Percentiles rank a stretch among this genome's conserved stretches.
These are phyloP conservation scores for Dicyrtoma fusca DNA, from an alignment of 2,888 invertebrate species.

Conservation along the genomic window DNA sequence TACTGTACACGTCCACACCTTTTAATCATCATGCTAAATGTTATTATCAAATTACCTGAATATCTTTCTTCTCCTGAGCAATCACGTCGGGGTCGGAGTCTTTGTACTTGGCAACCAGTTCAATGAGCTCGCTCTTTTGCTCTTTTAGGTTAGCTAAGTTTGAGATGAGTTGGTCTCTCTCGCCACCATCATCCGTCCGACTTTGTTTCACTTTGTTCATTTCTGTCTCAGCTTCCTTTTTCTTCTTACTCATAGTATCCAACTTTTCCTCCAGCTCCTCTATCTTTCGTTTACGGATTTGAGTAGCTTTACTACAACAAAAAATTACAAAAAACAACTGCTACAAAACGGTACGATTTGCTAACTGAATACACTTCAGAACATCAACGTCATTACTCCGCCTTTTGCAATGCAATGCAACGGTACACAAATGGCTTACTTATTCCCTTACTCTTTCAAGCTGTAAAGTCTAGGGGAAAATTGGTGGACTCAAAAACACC, in stretches of 20 bases:
- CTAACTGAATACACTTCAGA: no score
- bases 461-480: no score
- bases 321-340: no score
- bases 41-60: constrained; percentile 64
- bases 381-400: no score
- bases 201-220: constrained; percentile 57
- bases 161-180: constrained; percentile 64
- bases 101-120: constrained; percentile 69
- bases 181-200: constrained; percentile 62
- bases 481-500: no score
- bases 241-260: constrained; percentile 54
- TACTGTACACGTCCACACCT: no score
- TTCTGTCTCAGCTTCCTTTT: constrained; percentile 55
- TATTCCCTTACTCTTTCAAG: no score
- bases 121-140: constrained; percentile 64
- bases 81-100: constrained; percentile 78
- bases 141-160: constrained; percentile 65
- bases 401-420: no score
- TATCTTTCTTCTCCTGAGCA: constrained; percentile 68
- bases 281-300: constrained; percentile 69
- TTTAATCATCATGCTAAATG: no score
- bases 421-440: no score
- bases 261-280: constrained; percentile 65
- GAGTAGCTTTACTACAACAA: constrained; percentile 67
- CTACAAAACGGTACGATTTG: no score